Conservation (phyloP, 1,140 invertebrate genomes). For the Lanistes nyassanus region DNA sequence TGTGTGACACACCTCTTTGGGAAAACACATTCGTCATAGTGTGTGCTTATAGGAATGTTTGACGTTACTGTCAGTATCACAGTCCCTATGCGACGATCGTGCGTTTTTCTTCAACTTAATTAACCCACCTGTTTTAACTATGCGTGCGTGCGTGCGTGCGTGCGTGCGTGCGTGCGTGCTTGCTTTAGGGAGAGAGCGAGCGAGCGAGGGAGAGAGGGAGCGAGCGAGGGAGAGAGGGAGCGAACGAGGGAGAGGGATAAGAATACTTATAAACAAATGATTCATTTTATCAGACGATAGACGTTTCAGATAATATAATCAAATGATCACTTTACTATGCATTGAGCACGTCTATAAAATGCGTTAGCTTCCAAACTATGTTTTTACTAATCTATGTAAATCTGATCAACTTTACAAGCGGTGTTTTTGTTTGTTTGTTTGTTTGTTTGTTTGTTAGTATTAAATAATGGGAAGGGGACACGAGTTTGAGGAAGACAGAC, state of each 20-base stretch:
- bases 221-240: constrained; percentile 6
- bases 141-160: neutral
- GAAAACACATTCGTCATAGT: constrained; percentile 93
- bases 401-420: neutral
- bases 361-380: neutral
- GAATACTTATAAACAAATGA: neutral
- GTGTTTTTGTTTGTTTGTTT: no score
- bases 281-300: neutral
- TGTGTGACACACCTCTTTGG: no score
- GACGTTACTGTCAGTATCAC: neutral
- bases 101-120: no score
- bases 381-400: neutral
- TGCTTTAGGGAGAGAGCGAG: neutral
- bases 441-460: no score
- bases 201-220: constrained; percentile 11
- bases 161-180: neutral
- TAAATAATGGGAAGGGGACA: no score
- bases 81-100: neutral
- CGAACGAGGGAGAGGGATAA: neutral
- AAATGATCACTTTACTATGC: neutral
- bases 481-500: constrained; percentile 23
- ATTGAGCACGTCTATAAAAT: neutral
- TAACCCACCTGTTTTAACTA: no score
- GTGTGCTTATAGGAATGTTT: neutral
- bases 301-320: neutral